Evolutionary conservation across 1,140 invertebrate species (phyloP), one percentile per base, ranked within the genome.

Genomic region (Cylas formicarius): DNA sequence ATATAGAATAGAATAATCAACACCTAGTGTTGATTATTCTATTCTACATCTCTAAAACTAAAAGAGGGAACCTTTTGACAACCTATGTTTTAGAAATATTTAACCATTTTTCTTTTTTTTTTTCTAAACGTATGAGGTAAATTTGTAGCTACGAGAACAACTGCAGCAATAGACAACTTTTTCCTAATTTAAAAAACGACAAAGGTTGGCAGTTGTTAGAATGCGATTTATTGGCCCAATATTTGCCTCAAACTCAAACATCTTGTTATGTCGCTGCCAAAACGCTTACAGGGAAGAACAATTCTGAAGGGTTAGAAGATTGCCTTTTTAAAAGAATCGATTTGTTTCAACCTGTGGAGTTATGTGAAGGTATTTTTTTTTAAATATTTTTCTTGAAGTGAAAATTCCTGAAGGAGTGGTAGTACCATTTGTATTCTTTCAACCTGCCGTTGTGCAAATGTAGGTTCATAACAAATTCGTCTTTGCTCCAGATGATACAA

Each of bases 251-350:
- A 32, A 20, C 60, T 9, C 55, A 60, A 29, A 10, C 54, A 41
- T 74, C 72, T 1, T 71, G 57, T 67, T 62, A 50, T 48, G 45
- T 58, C 28, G 36, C 41, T 10, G 29, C 23, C 41, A 60, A 52
- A 10, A 55, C 29, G 7, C 8, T 32, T 21, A 35, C 53, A 2
- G 46, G 51, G 9, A 27, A 47, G 40, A 46, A 44, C 53, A 44
- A 34, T 20, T 18, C 47, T 32, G 10, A 43, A 16, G 9, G 44
- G 5, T 44, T 60, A 13, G 46, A 47, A 11, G n/a, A n/a, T n/a
- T n/a, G n/a, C n/a, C n/a, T n/a, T n/a, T 74, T 71, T 67, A 70
- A 60, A 31, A 57, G 57, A 18, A 69, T 61, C 53, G 55, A 67
- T 22, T 55, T 68, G 39, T 74, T 74, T 53, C 69, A 74, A 49